Evolutionary conservation across 1,140 invertebrate genomes (phyloP), one percentile per base, ranked within the genome.

Genomic region (Sycophila sp.): DNA sequence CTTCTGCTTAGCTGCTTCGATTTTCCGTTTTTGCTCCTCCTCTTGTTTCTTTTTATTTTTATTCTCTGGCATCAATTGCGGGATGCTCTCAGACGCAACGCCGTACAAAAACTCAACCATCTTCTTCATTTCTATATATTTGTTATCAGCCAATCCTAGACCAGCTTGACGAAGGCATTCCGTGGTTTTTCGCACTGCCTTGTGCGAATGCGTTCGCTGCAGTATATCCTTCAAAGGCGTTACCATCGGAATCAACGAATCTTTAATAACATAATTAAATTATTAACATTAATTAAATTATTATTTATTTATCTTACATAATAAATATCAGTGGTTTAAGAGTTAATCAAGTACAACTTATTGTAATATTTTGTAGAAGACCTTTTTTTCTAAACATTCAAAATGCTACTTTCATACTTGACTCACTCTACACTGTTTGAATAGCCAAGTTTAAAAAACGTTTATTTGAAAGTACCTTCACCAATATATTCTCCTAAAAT

Each of bases 171-270:
- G 89, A 2, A 99, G 87, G 40, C 94, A 92, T 76, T 94, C 92
- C 68, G 92, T 89, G 0, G 94, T 90, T 87, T 96, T 98, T 15
- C 91, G 85, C 0, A 96, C 88, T 0, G 89, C 89, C 86, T 95
- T 96, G 74, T 93, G 92, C 1, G 93, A 95, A 75, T 94, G 89
- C 4, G 93, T 92, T 15, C 88, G 89, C 10, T 91, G 84, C 28
- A 98, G 81, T 8, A 96, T 90, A 63, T 94, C 89, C 87, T 95
- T 96, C 32, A 98, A 89, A 0, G 96, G 96, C 58, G 92, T 47
- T 19, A 98, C 82, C 0, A 98, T 78, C 75, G 94, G 91, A 17
- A 94, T 85, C 8, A 99, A 81, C 76, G 89, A 34, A 19, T 15
- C 62, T 68, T n/a, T 40, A 30, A 56, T 56, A 0, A 42, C 0